A percentile compares a stretch with the other conserved stretches of the same genome.
Evolutionary conservation across 2,888 invertebrate species (phyloP).

Genomic region (Netelia fuscicornis): DNA sequence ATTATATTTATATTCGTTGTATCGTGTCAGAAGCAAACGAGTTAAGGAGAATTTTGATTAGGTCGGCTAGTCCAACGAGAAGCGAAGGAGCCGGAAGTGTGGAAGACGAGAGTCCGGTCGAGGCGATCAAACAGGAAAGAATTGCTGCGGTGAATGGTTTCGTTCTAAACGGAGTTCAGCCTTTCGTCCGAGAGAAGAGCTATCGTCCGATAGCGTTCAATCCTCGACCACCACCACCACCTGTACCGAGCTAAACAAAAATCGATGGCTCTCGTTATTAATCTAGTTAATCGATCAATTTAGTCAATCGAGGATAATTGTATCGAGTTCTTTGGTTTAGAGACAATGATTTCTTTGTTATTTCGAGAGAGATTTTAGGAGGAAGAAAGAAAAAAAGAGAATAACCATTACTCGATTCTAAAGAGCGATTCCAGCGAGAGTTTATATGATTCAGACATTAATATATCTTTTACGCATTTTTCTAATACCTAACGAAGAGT

Average conservation of each 20-base stretch:
- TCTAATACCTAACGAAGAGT: constrained; percentile 51
- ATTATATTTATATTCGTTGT: background rate
- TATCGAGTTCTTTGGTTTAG: constrained; percentile 7
- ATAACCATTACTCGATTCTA: background rate
- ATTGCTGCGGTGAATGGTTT: constrained; percentile 74
- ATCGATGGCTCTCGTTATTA: constrained; percentile 37
- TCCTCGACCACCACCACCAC: constrained; percentile 78
- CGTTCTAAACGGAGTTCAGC: constrained; percentile 80
- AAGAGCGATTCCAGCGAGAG: constrained; percentile 42
- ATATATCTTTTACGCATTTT: constrained; percentile 51
- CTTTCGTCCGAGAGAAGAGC: constrained; percentile 83
- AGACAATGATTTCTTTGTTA: constrained; percentile 8
- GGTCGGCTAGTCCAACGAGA: constrained; percentile 79
- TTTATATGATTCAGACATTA: constrained; percentile 46
- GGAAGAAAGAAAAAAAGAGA: constrained; percentile 2
- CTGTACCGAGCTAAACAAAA: constrained; percentile 52
- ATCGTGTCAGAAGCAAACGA: background rate
- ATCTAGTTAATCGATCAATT: constrained; percentile 51
- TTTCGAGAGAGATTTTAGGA: background rate
- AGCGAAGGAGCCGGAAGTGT: constrained; percentile 77
- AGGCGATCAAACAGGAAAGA: constrained; percentile 75
- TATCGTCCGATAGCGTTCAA: constrained; percentile 85
- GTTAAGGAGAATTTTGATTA: constrained; percentile 72
- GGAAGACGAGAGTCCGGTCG: constrained; percentile 76
- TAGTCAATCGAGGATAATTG: constrained; percentile 55